These are phyloP conservation scores for Harpagoxenus sublaevis DNA, from an alignment of 2,888 invertebrate species.

Conservation along the genomic window DNA sequence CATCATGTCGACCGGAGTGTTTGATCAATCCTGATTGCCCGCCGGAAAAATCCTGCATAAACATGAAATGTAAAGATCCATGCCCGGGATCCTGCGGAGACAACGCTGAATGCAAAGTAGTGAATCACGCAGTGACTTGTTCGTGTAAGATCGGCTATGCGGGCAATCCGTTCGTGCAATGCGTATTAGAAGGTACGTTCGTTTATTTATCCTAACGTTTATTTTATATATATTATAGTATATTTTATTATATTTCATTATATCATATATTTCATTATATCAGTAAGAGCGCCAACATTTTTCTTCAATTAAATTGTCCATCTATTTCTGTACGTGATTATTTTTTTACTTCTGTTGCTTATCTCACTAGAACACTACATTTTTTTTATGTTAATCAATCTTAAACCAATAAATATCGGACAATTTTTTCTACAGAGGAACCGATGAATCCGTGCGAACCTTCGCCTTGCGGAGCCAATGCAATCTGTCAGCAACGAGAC, in stretches of 20 bases:
- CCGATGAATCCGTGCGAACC: conserved; percentile 93
- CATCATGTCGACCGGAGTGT: conserved; percentile 94
- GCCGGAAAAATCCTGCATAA: conserved; percentile 92
- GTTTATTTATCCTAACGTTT: background rate
- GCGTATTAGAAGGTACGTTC: conserved; percentile 88
- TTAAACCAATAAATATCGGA: background rate
- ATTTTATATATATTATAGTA: too few species aligned
- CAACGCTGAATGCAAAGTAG: conserved; percentile 93
- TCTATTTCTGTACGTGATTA: background rate
- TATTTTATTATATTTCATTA: background rate
- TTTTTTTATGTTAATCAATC: background rate
- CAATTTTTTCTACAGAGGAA: conserved; percentile 86
- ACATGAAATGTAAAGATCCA: conserved; percentile 93
- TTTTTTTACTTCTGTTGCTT: background rate
- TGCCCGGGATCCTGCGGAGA: conserved; percentile 94
- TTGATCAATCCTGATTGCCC: conserved; percentile 94
- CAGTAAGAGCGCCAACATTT: background rate
- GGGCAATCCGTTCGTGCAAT: conserved; percentile 94
- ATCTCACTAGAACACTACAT: background rate
- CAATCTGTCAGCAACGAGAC: conserved; percentile 92
- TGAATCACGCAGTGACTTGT: conserved; percentile 94
- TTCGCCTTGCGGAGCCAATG: conserved; percentile 95
- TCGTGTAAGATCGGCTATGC: conserved; percentile 92
- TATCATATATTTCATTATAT: background rate
- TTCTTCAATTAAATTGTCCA: background rate